These are phyloP conservation scores for Thalassoma bifasciatum DNA, from an alignment of 2,113 vertebrate species.

Conservation along the genomic window DNA sequence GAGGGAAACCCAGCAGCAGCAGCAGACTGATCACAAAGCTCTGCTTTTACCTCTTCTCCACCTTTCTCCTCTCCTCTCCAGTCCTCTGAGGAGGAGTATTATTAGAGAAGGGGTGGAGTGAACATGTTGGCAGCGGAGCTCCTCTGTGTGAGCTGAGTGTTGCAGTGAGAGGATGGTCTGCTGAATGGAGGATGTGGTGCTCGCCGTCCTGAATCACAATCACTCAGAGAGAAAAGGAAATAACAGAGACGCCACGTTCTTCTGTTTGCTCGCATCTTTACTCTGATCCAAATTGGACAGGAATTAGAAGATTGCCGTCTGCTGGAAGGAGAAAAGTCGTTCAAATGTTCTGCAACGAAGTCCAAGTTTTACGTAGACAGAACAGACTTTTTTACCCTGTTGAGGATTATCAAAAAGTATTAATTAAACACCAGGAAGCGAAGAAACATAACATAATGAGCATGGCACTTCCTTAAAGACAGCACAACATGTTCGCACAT, in stretches of 20 bases:
- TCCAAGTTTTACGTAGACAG: constrained; percentile 11
- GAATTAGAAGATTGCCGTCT: not conserved
- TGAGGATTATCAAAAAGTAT: constrained; percentile 1
- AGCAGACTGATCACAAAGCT: constrained; percentile 8
- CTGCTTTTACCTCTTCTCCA: constrained; percentile 36
- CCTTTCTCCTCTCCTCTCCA: constrained; percentile 31
- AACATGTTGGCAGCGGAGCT: constrained; percentile 33
- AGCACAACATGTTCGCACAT: not conserved
- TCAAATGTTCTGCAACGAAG: not conserved
- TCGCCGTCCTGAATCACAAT: constrained; percentile 42
- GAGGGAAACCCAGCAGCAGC: constrained; percentile 46
- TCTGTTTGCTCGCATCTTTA: not conserved
- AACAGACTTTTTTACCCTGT: not conserved
- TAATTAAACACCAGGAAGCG: not conserved
- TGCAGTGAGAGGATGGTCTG: constrained; percentile 38
- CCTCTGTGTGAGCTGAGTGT: constrained; percentile 38
- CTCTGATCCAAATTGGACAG: not conserved
- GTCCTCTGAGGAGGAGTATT: constrained; percentile 61
- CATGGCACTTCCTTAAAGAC: constrained; percentile 4
- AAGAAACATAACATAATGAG: constrained; percentile 9
- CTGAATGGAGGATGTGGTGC: constrained; percentile 24
- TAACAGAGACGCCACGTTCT: not conserved
- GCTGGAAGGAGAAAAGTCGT: not conserved
- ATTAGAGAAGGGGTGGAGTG: constrained; percentile 59
- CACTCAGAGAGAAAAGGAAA: constrained; percentile 15